Base-by-base conservation (phyloP, 1,140 invertebrate genomes). In the Venturia canescens region DNA sequence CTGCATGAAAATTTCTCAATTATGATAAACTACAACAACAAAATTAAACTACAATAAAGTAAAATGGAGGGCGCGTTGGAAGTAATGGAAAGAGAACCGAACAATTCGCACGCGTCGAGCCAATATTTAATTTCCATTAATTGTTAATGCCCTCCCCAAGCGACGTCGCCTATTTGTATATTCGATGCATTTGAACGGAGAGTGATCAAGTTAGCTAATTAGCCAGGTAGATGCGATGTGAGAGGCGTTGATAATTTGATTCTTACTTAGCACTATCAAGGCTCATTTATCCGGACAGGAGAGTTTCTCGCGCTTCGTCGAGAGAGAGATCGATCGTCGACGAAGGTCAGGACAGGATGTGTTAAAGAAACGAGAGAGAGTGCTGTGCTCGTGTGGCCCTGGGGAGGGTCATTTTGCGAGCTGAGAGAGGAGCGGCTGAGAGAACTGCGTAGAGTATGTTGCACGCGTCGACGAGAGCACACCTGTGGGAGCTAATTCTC, bases 321-420 rank as follows among this genome's bases (percentile, higher is more conserved):
- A 71, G n/a, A 13, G 71, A 48, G 71, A 74, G 34, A 74, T 74
- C 71, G 71, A 74, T 74, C 71, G 71, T 23, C 71, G 21, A 27
- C 71, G 71, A 74, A 74, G 71, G 71, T 74, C 71, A 29, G 34
- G 26, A 53, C 71, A 80, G 72, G 84, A 84, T 82, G 26, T 80
- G 79, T 48, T 76, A 78, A 80, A 31, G 57, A 75, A 78, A 66
- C 18, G 44, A 63, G 70, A 78, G 78, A 50, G 81, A 60, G 16
- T 48, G 34, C 53, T 57, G 16, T 48, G 34, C 53, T 57, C 53
- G 53, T 18, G 6, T 44, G 29, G 70, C 21, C 70, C 70, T 26
- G 31, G 38, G 38, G 70, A 72, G 70, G 70, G 70, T 72, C 70
- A 72, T 72, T 38, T 72, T 23, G 9, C 38, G 38, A 72, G 38